Evolutionary conservation across 1,140 invertebrate genomes (phyloP).

Genomic region (Zaprionus lachaisei): DNA sequence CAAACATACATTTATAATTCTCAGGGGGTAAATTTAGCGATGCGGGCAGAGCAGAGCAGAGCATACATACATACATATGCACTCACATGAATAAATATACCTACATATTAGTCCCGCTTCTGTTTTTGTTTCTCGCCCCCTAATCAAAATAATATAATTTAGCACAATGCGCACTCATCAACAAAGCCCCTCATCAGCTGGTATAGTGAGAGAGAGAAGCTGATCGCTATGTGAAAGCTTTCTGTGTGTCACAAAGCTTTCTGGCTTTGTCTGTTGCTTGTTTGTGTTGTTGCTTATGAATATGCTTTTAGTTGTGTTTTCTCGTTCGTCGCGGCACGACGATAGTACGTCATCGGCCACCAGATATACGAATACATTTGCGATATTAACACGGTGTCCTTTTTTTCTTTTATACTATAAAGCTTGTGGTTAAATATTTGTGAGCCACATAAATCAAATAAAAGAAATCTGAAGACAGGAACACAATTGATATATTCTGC

Average conservation of each 20-base stretch:
- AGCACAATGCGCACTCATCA: background rate
- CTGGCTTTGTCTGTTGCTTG: constrained; percentile 19
- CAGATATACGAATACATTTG: constrained; percentile 36
- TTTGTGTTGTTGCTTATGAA: constrained; percentile 49
- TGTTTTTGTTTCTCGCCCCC: background rate
- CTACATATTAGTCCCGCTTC: constrained; percentile 1
- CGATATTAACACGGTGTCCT: constrained; percentile 22
- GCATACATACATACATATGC: background rate
- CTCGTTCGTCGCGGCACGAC: constrained; percentile 58
- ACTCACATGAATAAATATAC: background rate
- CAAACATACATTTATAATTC: constrained; percentile 40
- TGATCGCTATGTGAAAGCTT: constrained; percentile 41
- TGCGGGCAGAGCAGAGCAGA: background rate
- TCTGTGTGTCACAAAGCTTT: constrained; percentile 29
- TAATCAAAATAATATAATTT: constrained; percentile 8
- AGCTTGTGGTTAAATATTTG: constrained; percentile 22
- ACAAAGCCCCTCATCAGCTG: constrained; percentile 17
- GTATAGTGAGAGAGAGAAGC: background rate
- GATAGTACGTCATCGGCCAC: constrained; percentile 50
- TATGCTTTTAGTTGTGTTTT: constrained; percentile 62
- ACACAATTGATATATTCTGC: constrained; percentile 48
- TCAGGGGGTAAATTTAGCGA: constrained; percentile 32
- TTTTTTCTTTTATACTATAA: constrained; percentile 8
- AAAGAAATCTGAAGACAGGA: constrained; percentile 20
- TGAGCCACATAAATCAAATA: constrained; percentile 27